Base-by-base conservation (phyloP, 2,888 invertebrate species). In the Malthinus seriepunctatus region DNA sequence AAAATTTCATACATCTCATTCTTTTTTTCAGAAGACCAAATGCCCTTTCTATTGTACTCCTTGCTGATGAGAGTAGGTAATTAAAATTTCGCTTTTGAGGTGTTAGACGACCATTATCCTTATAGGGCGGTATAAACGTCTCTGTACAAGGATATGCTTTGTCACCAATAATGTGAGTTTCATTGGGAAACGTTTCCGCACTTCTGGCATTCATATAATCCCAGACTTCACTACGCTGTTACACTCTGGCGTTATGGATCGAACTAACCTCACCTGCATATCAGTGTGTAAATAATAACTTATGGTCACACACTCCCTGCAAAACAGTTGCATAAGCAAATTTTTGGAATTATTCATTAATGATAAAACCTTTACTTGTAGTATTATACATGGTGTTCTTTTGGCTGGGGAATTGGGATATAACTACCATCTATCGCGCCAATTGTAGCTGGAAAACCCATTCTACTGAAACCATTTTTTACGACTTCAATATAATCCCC, bases 11-110 rank as follows among this genome's bases (percentile, higher is more conserved):
- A 12, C 51, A 14, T 7, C 67, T 59, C 55, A 72, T 74, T 33
- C 73, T 54, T 4, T 57, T 35, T 57, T 74, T 75, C 8, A 73
- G 52, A 4, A 71, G 31, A 3, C 67, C 70, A 54, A 73, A 71
- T 1, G 71, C 63, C 60, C 71, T 63, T 62, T 71, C 69, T 4
- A 72, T 66, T 5, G 67, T 62, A 1, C 67, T 65, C 57, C 73
- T 58, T 0, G 67, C 64, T 23, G 63, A 33, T 23, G 68, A 69
- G 56, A 69, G 66, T 9, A 64, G 51, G n/a, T 66, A 35, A 50
- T 74, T 76, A 49, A 69, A 73, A 1, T 59, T 52, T 44, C 11
- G 58, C 62, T 75, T 68, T 4, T 63, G 34, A 12, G 56, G 52
- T 3, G 68, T 69, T 8, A 74, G 54, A 53, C 60, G 52, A 3